Evolutionary conservation across 2,113 vertebrate genomes (phyloP).

Genomic region (Centropus unirufus): DNA sequence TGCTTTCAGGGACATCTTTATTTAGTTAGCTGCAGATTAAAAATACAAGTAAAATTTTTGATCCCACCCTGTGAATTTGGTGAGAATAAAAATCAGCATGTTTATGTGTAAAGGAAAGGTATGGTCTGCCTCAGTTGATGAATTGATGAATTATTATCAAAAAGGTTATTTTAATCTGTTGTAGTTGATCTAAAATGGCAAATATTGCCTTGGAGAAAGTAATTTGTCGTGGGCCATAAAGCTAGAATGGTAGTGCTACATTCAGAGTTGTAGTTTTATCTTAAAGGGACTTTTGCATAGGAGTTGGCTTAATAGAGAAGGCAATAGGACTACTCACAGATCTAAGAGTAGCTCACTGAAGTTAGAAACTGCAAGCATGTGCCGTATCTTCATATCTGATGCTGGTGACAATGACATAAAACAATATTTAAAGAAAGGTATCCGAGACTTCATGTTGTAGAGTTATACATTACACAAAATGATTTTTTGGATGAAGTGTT

Average conservation of each 20-base stretch:
- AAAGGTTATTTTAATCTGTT: constrained; percentile 52
- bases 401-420: not conserved
- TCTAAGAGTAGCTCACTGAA: not conserved
- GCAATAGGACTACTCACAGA: not conserved
- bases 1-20: constrained; percentile 36
- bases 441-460: not conserved
- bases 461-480: not conserved
- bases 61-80: constrained; percentile 19
- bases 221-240: not conserved
- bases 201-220: constrained; percentile 34
- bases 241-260: not conserved
- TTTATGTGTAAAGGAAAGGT: constrained; percentile 18
- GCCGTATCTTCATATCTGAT: not conserved
- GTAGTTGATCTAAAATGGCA: constrained; percentile 40
- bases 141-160: constrained; percentile 15
- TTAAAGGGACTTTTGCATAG: not conserved
- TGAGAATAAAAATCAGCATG: constrained; percentile 34
- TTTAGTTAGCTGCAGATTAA: constrained; percentile 42
- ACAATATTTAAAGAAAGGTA: not conserved
- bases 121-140: not conserved
- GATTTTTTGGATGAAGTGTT: accelerated
- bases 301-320: not conserved
- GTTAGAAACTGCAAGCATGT: not conserved
- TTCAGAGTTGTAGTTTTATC: not conserved
- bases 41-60: not conserved